Evolutionary conservation across 2,888 invertebrate species (phyloP), one percentile per base, ranked within the genome.

Genomic region (Mesorhabditis belari): DNA sequence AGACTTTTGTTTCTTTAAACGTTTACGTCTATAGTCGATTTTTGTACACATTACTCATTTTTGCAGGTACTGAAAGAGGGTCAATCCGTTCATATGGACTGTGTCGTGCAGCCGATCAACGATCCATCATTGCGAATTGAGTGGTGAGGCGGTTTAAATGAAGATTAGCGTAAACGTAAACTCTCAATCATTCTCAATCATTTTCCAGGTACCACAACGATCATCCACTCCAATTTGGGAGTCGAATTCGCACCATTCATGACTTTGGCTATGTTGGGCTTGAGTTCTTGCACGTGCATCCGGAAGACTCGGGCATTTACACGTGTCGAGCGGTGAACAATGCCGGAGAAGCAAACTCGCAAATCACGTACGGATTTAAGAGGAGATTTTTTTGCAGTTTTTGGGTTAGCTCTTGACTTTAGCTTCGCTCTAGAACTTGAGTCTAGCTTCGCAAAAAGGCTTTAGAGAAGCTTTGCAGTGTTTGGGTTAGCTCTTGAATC

Each of bases 261-360:
- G 96, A 98, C 82, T 95, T 96, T 82, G 96, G 96, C 55, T 95
- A 93, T 82, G 95, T 95, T 26, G 92, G 93, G 23, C 77, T 85
- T 61, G 84, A 94, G 62, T 75, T 79, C 67, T 63, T 73, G 54
- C 76, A 79, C 62, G 62, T 77, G 12, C 72, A 74, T 52, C 74
- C 77, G n/a, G 75, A 75, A 49, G 84, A 85, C 72, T 81, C 81
- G 59, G 85, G 85, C 57, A 80, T 80, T 3, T 80, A 80, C 74
- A 81, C 80, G 28, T 84, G 84, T 70, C 69, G 79, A n/a, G 84
- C 84, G 21, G 70, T 66, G 26, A 81, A 81, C 60, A 65, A 71
- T 5, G 64, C 73, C 23, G 81, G 81, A 26, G 69, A 94, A 85
- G 94, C 95, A 21, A 90, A 92, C 1, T 93, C 93, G 49, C 91